Base-by-base conservation (phyloP, 2,888 invertebrate species). In the Shargacucullia verbasci region DNA sequence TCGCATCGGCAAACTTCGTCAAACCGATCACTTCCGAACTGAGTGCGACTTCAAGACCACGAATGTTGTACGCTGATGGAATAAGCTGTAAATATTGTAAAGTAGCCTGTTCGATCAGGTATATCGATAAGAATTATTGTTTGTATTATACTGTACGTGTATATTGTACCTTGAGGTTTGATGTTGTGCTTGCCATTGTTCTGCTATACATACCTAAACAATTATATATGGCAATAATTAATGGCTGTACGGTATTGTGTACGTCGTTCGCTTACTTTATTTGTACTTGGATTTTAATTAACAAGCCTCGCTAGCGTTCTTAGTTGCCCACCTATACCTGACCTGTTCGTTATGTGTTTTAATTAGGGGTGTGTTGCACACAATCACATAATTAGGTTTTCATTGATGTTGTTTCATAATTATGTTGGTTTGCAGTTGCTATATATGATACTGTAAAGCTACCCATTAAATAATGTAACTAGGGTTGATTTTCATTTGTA, bases 211-310 rank as follows among this genome's bases (percentile, higher is more conserved):
- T 45, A 49, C 43, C 40, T 33, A 57, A 56, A 34, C 29, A 55
- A 63, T 63, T 71, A 68, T 45, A 72, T 33, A 55, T 31, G 31
- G 41, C 35, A 57, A 55, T 61, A 53, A 64, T 59, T 48, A 54
- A 56, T 33, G 37, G 11, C 31, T 34, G 35, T 34, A 40, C 48
- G 43, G 45, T 39, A 40, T 33, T 59, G 27, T 34, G 35, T 34
- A 40, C 48, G 43, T 47, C 43, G 43, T 33, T 59, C 37, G 45
- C 58, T 60, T 50, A 71, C 48, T 75, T 75, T 60, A 67, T 69
- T 59, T 39, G 15, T 47, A 63, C 40, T 45, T 25, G 6, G 54
- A 70, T 66, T 76, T 75, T 76, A 76, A 74, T 74, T 66, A 73
- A 65, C 29, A 29, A 6, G 52, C 44, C 41, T 40, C 44, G 37